phyloP scores from a whole-genome alignment of 2,113 vertebrate genomes.

The Gymnorhina tibicen region DNA sequence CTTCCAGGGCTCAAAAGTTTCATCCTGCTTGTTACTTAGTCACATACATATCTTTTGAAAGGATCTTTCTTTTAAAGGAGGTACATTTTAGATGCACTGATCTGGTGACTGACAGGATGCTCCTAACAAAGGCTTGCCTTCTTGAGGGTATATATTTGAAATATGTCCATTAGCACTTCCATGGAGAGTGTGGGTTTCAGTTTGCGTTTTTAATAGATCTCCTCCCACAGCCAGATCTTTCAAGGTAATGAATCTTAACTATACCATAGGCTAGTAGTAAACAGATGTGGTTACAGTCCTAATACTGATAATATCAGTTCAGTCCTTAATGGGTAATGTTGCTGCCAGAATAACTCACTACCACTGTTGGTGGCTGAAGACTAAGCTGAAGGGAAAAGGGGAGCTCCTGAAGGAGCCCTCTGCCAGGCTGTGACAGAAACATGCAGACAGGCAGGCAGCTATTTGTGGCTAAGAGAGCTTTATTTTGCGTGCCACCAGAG shows the following conservation, averaged over 20 bases:
- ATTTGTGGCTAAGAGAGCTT: not conserved
- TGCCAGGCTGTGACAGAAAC: not conserved
- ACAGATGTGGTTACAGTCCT: not conserved
- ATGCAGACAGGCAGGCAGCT: not conserved
- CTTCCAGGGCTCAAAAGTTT: slow-evolving; percentile 7
- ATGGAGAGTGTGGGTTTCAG: not conserved
- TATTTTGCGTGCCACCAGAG: not conserved
- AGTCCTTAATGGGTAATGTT: not conserved
- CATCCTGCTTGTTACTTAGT: not conserved
- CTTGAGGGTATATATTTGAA: not conserved
- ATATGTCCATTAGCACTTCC: slow-evolving; percentile 17
- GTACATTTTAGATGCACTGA: not conserved
- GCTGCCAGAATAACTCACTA: not conserved
- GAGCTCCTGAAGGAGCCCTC: not conserved
- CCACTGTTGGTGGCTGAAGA: not conserved
- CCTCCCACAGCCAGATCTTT: not conserved
- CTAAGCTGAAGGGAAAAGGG: not conserved
- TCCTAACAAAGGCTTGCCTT: not conserved
- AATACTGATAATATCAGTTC: not conserved
- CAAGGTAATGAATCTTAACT: slow-evolving; percentile 25
- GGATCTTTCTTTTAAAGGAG: not conserved
- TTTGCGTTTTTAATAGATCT: not conserved
- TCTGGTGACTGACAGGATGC: not conserved
- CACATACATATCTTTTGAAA: not conserved
- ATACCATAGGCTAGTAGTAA: not conserved